Evolutionary conservation across 64 coral and sea anemone genomes (phyloP), one percentile per base, ranked within the genome.

Genomic region (Pocillopora verrucosa): DNA sequence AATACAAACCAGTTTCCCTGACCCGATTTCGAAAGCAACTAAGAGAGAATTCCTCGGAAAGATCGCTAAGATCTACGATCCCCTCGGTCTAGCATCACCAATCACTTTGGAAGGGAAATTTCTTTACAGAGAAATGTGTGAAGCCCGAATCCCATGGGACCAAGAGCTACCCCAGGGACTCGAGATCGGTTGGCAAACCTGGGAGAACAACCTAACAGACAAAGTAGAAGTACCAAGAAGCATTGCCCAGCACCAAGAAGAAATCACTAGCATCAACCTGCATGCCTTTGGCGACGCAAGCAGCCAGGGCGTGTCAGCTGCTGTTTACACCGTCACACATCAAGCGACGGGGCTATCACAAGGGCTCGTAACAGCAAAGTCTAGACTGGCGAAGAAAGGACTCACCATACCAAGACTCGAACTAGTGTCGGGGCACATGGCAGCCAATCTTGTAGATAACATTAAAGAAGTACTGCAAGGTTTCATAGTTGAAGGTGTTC

Each of bases 341-440:
- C 92, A 93, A 74, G 56, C 56, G 26, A 83, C 79, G 0, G 87
- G 92, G 57, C 26, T 83, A 70, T 89, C 63, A 73, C 92, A 93
- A 89, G 92, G 80, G 36, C 57, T 89, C 13, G 45, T 94, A 4
- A 51, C 92, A 76, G 59, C 86, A 77, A 89, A 89, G 65, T 72
- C 59, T 22, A 67, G 92, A 89, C 87, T 94, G 22, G 61, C 92
- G 30, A 92, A 92, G 73, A 86, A 76, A 61, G 89, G 81, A 61
- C 36, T 92, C 35, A 88, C 83, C 0, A 93, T 93, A 41, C 76
- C 91, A 58, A 79, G 91, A 88, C 76, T 88, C 51, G 45, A 93
- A 62, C 76, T 93, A 10, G 84, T 93, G 25, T 22, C 45, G 4
- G 91, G 62, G 34, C 91, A 93, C 10, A 93, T 88, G 91, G 61